phyloP scores from a whole-genome alignment of 2,113 vertebrate genomes.

The Mus pahari region DNA sequence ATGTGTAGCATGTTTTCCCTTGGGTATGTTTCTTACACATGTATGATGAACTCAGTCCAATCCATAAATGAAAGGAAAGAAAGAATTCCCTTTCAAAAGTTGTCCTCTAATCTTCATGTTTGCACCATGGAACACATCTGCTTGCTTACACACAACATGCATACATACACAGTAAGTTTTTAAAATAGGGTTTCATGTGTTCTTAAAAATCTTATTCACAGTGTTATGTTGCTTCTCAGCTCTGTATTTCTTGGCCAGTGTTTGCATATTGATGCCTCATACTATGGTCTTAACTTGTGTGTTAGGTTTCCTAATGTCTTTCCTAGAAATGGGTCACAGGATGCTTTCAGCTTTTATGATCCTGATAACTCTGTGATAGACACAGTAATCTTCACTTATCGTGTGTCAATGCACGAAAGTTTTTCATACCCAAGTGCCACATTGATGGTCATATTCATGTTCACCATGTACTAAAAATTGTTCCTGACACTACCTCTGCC shows the following conservation, averaged over 20 bases:
- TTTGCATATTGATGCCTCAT: neutral
- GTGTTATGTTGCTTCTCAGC: neutral
- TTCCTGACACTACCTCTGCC: neutral
- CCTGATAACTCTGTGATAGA: neutral
- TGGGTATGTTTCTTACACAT: too few species aligned
- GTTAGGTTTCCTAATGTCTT: neutral
- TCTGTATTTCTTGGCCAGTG: neutral
- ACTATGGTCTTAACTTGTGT: neutral
- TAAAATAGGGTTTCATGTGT: neutral
- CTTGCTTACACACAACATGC: too few species aligned
- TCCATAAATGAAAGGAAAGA: neutral
- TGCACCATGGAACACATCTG: neutral
- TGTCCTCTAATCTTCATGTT: neutral
- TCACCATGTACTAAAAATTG: neutral
- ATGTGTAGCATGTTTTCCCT: neutral
- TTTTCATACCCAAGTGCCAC: fast-evolving
- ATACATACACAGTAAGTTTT: neutral
- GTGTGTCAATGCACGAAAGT: fast-evolving
- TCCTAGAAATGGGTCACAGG: neutral
- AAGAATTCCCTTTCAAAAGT: neutral
- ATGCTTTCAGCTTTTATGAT: neutral
- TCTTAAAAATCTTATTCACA: neutral
- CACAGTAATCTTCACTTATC: too few species aligned
- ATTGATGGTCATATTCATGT: neutral
- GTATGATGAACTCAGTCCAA: neutral